These are phyloP conservation scores for Platorchestia sp. DNA, from an alignment of 1,140 invertebrate species.

Conservation along the genomic window DNA sequence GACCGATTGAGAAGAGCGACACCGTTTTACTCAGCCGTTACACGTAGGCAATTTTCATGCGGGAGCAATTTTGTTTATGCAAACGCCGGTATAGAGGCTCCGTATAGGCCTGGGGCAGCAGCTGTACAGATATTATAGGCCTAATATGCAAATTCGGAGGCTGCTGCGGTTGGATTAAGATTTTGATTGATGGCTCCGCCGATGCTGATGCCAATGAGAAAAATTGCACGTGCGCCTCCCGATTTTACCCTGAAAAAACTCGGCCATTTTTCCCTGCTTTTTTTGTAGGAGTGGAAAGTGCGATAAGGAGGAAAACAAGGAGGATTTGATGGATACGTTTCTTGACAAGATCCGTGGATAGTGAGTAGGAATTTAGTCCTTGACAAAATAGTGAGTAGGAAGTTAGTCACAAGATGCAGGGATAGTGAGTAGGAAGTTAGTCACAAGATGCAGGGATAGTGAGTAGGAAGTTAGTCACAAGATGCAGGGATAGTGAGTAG, in stretches of 20 bases:
- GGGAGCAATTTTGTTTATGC: neutral
- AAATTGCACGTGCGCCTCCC: neutral
- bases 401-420: too few species aligned
- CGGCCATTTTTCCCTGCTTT: neutral
- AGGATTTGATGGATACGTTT: neutral
- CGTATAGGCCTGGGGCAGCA: neutral
- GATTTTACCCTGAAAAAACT: neutral
- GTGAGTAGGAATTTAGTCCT: too few species aligned
- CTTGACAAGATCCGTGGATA: too few species aligned
- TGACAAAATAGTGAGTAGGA: too few species aligned
- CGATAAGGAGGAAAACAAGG: neutral
- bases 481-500: too few species aligned
- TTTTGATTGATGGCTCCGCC: neutral
- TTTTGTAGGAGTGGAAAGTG: neutral
- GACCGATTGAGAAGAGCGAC: too few species aligned
- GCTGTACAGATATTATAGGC: neutral
- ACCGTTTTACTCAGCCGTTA: neutral
- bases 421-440: too few species aligned
- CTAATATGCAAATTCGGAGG: neutral
- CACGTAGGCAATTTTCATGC: neutral
- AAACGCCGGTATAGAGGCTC: neutral
- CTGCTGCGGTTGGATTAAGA: slow-evolving; percentile 6
- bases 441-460: too few species aligned
- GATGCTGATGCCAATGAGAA: neutral
- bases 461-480: too few species aligned